phyloP scores from a whole-genome alignment of 2,888 invertebrate species.

The Melinaea menophilus region DNA sequence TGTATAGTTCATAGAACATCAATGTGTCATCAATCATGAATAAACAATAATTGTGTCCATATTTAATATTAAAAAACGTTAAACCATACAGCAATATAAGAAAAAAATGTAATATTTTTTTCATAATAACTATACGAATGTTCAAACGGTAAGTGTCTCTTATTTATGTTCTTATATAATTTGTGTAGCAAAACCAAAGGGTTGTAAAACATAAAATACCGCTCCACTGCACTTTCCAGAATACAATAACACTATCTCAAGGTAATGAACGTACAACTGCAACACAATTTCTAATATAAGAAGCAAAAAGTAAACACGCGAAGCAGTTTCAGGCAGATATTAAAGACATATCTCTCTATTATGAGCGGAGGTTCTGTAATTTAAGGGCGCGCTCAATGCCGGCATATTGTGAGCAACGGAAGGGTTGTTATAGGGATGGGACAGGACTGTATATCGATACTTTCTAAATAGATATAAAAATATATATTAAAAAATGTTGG shows the following conservation, averaged over 20 bases:
- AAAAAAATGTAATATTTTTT: too few species aligned
- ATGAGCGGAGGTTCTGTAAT: conserved; percentile 77
- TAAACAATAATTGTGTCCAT: too few species aligned
- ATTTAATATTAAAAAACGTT: too few species aligned
- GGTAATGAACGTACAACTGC: conserved; percentile 27
- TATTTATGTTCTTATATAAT: neutral
- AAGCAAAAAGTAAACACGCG: conserved; percentile 73
- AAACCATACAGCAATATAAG: too few species aligned
- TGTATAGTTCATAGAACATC: too few species aligned
- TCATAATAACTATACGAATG: too few species aligned
- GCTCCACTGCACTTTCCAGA: conserved; percentile 13
- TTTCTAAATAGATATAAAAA: neutral
- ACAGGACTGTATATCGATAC: conserved; percentile 33
- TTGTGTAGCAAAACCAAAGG: neutral
- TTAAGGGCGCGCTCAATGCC: conserved; percentile 67
- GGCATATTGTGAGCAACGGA: conserved; percentile 66
- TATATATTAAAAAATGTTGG: too few species aligned
- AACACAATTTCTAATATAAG: conserved; percentile 66
- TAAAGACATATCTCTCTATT: conserved; percentile 79
- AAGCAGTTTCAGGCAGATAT: conserved; percentile 73
- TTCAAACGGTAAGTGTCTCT: too few species aligned
- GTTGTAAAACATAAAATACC: neutral
- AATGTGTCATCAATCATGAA: too few species aligned
- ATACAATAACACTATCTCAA: conserved; percentile 28
- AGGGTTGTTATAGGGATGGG: conserved; percentile 48